A percentile compares a stretch with the other conserved stretches of the same genome.
Evolutionary conservation across 2,888 invertebrate genomes (phyloP).

Genomic region (Dynastes tityus): DNA sequence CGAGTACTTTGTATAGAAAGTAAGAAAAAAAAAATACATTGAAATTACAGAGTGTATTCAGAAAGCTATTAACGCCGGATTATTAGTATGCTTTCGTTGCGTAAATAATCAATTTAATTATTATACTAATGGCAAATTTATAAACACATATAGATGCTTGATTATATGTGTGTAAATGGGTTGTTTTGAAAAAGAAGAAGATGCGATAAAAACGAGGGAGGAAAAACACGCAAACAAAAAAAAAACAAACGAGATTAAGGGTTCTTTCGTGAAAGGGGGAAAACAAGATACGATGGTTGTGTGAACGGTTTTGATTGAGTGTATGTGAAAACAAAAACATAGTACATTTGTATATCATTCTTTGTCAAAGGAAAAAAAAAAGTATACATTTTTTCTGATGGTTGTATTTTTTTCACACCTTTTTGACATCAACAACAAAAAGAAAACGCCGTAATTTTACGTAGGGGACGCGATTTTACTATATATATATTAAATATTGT

Average conservation of each 20-base stretch:
- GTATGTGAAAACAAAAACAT: conserved; percentile 66
- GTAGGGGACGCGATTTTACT: conserved; percentile 12
- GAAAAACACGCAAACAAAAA: conserved; percentile 55
- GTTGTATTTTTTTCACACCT: conserved; percentile 46
- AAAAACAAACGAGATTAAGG: conserved; percentile 58
- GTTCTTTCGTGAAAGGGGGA: conserved; percentile 57
- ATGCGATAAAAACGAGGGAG: conserved; percentile 37
- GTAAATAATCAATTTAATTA: conserved; percentile 68
- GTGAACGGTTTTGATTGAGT: conserved; percentile 60
- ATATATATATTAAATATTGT: conserved; percentile 6
- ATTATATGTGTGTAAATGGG: conserved; percentile 46
- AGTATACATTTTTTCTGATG: conserved; percentile 73
- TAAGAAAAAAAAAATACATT: conserved; percentile 58
- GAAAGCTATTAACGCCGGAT: conserved; percentile 58
- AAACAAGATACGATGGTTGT: conserved; percentile 63
- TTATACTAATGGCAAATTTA: conserved; percentile 68
- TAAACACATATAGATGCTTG: conserved; percentile 64
- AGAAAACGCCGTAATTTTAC: neutral
- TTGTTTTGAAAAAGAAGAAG: conserved; percentile 50
- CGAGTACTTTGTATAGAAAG: conserved; percentile 54
- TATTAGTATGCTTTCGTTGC: conserved; percentile 65
- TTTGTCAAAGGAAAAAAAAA: conserved; percentile 65
- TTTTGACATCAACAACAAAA: conserved; percentile 9
- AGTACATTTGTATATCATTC: conserved; percentile 75
- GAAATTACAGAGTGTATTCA: conserved; percentile 60